Base-by-base conservation (phyloP, 2,797 vertebrate genomes). In the Channallabes apus region DNA sequence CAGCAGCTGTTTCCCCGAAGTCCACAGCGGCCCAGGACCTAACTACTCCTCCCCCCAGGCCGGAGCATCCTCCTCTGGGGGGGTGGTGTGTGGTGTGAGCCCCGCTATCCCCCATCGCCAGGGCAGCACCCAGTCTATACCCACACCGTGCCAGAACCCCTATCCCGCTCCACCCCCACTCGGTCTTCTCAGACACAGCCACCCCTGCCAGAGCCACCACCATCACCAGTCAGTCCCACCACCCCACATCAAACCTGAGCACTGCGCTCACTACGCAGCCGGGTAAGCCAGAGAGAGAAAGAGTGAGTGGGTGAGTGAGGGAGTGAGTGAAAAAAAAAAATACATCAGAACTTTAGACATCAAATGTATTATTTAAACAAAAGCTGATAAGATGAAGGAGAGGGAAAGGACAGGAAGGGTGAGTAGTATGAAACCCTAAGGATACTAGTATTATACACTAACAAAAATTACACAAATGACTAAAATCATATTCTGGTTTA, bases 191-290 rank as follows among this genome's bases (percentile, higher is more conserved):
- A 90, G 96, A 92, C 97, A 96, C 94, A 96, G 91, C 92, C 97
- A 97, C 94, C 93, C 96, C 87, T 95, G 94, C 29, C 92, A 92
- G 24, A 90, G 91, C 58, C 92, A 93, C 87, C 94, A 87, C 32
- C 86, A 89, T 65, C 88, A 88, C 61, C 89, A 81, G 35, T 91
- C 96, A 93, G 46, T 84, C 22, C 73, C 90, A 90, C 92, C 91
- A 94, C 94, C 95, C 85, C 96, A 97, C 90, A 93, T 98, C 96
- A 99, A 99, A 92, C 94, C 96, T 1, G 97, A 99, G 89, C 96
- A 97, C 92, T 96, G 97, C 91, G 96, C 96, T 86, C 95, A 97
- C 92, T 99, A 99, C 91, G 96, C 97, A 88, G 96, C 98, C 17
- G 94, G 95, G 95, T 95, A 91, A 89, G 84, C 78, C 11, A 56